Percentiles rank a stretch among this genome's conserved stretches.
Conservation (phyloP, 2,797 vertebrate genomes). For the Galago senegalensis region DNA sequence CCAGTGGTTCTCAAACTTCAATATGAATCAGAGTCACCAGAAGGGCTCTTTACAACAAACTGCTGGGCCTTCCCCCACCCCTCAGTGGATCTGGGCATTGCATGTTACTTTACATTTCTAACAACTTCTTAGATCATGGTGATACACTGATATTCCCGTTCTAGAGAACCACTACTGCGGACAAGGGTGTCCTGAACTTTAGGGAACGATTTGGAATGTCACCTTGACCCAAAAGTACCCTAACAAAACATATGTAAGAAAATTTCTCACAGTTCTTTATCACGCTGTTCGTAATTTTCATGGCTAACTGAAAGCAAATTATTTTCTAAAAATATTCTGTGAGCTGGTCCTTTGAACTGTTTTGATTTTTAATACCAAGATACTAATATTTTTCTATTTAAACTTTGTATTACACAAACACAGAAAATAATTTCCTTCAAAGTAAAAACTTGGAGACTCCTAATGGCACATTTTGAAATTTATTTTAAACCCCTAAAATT, state of each 20-base stretch:
- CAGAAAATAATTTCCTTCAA: conserved; percentile 53
- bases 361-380: conserved; percentile 67
- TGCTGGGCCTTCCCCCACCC: background rate
- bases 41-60: background rate
- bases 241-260: conserved; percentile 8
- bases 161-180: background rate
- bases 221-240: conserved; percentile 50
- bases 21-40: background rate
- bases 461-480: background rate
- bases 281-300: conserved; percentile 49
- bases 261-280: conserved; percentile 41
- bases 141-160: background rate
- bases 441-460: conserved; percentile 30
- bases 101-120: background rate
- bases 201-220: background rate
- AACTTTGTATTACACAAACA: conserved; percentile 23
- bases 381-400: conserved; percentile 31
- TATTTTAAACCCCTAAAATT: conserved; percentile 41
- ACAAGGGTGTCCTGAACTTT: background rate
- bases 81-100: background rate
- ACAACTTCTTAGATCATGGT: background rate
- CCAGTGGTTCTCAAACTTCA: background rate
- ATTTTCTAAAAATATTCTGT: conserved; percentile 63
- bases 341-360: conserved; percentile 14
- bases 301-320: conserved; percentile 32